Base-by-base conservation (phyloP, 2,888 invertebrate genomes). In the Caenorhabditis plicata region DNA sequence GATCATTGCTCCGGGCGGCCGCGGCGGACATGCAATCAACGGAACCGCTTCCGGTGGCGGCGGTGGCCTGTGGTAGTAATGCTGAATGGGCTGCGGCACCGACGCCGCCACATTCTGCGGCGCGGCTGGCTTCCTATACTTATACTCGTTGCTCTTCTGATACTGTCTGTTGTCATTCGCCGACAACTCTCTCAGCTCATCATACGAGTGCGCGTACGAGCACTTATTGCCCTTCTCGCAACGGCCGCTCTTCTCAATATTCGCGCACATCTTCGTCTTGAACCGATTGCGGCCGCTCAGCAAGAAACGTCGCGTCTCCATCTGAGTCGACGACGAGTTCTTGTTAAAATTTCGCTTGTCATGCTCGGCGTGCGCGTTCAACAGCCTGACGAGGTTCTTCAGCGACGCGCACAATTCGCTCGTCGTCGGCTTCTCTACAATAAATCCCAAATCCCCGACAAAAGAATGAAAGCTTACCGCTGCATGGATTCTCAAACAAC, bases 201-300 rank as follows among this genome's bases (percentile, higher is more conserved):
- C 45, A 2, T 7, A 15, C 20, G 45, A 35, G 29, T 45, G 45
- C 11, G 45, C 45, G 29, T 25, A 45, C 4, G 35, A 25, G 17
- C 45, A 45, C 9, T 26, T 15, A 9, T 9, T 9, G 17, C 45
- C 45, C 15, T 19, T 23, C 3, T 33, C 33, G 15, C 45, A 45
- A 13, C 20, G 33, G 9, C 35, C 23, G 15, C 25, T 36, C n/a
- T 17, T 25, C 22, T 33, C 33, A 2, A 45, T 45, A 19, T 35
- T 45, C 64, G 58, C 33, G 57, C 73, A 73, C 48, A 66, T 51
- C 41, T 65, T 65, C 25, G 73, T 73, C 48, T 73, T 73, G 53
- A 66, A 73, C 32, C 47, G n/a, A 9, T 27, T 27, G 7, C 29
- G 13, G 29, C 29, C 29, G 13, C 7, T 9, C 13, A 7, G 1